Percentiles rank a stretch among this genome's conserved stretches.
Conservation (phyloP, 2,113 vertebrate genomes). For the Chelonoidis abingdonii region DNA sequence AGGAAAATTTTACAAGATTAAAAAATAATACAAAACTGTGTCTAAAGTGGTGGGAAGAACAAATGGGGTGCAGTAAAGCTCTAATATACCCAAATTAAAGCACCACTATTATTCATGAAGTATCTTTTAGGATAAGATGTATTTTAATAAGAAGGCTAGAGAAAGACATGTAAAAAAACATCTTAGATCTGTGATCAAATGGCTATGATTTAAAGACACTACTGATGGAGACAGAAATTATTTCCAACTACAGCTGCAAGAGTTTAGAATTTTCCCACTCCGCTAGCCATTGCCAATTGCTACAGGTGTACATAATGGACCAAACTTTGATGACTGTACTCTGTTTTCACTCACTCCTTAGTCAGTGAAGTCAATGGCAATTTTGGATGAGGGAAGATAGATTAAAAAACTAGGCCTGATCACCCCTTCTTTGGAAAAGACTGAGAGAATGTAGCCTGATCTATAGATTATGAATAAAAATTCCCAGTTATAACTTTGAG, state of each 20-base stretch:
- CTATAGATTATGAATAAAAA: no score
- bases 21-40: background rate
- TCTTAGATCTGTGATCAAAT: background rate
- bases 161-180: background rate
- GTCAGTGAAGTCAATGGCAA: background rate
- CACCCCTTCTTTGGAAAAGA: background rate
- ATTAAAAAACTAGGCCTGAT: background rate
- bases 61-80: background rate
- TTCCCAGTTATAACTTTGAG: no score
- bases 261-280: background rate
- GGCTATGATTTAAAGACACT: background rate
- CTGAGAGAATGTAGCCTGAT: background rate
- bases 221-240: background rate
- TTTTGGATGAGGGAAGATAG: background rate
- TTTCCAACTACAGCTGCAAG: background rate
- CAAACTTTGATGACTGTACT: background rate
- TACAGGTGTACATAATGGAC: background rate
- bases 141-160: background rate
- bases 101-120: conserved; percentile 4
- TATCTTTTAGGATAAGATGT: background rate
- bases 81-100: conserved; percentile 16
- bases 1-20: background rate
- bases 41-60: background rate
- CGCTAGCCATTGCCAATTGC: background rate
- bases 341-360: background rate